Percentiles rank a stretch among this genome's conserved stretches.
Evolutionary conservation across 2,797 vertebrate genomes (phyloP).

Genomic region (Periparus ater): DNA sequence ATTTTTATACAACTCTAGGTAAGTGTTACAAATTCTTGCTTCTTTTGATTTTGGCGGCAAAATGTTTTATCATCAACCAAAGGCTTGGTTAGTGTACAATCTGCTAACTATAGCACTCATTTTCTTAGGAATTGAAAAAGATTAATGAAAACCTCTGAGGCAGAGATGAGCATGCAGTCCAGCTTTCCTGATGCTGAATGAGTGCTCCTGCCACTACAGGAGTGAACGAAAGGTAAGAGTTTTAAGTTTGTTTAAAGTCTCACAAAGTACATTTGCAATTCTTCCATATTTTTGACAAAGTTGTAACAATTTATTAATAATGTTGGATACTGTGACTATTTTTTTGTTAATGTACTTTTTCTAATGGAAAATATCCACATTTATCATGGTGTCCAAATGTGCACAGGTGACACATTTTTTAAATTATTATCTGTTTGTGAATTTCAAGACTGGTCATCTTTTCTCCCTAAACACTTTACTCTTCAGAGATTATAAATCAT

Average conservation of each 20-base stretch:
- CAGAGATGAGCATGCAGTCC: not conserved
- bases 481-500: not conserved
- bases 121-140: not conserved
- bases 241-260: not conserved
- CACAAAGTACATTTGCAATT: not conserved
- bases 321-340: not conserved
- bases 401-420: not conserved
- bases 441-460: not conserved
- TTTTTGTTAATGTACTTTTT: not conserved
- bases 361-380: not conserved
- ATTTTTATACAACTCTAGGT: not conserved
- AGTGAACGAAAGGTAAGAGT: not conserved
- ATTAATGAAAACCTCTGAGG: not conserved
- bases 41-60: not conserved
- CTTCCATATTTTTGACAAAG: not conserved
- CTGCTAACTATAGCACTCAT: not conserved
- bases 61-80: not conserved
- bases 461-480: not conserved
- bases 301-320: not conserved
- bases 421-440: not conserved
- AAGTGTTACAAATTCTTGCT: not conserved
- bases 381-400: not conserved
- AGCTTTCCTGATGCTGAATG: not conserved
- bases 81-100: accelerated
- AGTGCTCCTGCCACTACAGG: accelerated